These are phyloP conservation scores for Hyalella azteca DNA, from an alignment of 2,888 invertebrate genomes.

Conservation along the genomic window DNA sequence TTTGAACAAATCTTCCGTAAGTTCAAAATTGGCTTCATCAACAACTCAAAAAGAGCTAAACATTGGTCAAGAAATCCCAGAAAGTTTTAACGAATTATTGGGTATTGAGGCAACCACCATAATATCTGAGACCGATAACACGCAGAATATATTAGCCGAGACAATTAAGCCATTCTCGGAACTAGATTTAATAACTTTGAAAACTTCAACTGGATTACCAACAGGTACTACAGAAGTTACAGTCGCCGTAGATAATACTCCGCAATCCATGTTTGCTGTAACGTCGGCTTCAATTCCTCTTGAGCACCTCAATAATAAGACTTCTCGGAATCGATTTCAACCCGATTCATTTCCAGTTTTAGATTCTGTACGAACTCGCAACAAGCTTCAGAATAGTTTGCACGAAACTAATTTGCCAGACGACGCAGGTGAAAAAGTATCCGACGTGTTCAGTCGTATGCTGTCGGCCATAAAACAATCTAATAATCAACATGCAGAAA, in stretches of 20 bases:
- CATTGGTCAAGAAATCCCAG: background rate
- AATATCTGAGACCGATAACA: background rate
- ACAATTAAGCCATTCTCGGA: background rate
- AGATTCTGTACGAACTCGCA: too few species aligned
- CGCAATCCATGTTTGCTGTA: background rate
- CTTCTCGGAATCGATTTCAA: too few species aligned
- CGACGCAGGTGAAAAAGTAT: slow-evolving; percentile 6
- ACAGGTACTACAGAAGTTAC: background rate
- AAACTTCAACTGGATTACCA: background rate
- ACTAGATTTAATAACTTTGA: too few species aligned
- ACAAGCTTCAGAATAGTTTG: too few species aligned
- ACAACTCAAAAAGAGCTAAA: background rate
- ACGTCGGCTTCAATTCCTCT: slow-evolving; percentile 4
- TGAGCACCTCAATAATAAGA: background rate
- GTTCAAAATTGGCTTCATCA: too few species aligned
- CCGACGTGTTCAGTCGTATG: slow-evolving; percentile 18
- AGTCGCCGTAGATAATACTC: background rate
- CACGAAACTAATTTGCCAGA: too few species aligned
- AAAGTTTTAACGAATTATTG: background rate
- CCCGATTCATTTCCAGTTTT: too few species aligned
- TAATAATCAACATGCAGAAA: too few species aligned
- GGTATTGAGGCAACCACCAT: background rate
- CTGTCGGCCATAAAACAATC: background rate
- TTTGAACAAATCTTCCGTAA: background rate
- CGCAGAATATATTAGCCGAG: background rate